Evolutionary conservation across 2,888 invertebrate genomes (phyloP).

Genomic region (Agonum fuliginosum): DNA sequence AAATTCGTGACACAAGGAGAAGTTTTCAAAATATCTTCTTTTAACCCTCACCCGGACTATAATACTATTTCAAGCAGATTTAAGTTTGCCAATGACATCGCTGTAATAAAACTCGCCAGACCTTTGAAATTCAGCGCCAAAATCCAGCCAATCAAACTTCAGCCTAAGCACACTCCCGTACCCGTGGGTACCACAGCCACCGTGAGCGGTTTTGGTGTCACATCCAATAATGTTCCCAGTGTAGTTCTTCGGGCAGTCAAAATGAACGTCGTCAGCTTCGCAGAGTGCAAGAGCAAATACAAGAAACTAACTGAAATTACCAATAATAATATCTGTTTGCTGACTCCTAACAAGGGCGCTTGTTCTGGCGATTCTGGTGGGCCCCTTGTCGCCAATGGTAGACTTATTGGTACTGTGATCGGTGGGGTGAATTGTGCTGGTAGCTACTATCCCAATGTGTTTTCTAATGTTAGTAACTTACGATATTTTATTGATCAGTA

Average conservation of each 20-base stretch:
- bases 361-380: background rate
- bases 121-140: background rate
- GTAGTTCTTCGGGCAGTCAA: background rate
- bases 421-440: no score
- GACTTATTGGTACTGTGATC: no score
- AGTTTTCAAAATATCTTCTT: no score
- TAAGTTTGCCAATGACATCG: slow-evolving; percentile 15
- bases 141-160: background rate
- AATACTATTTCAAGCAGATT: no score
- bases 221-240: background rate
- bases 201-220: slow-evolving; percentile 28
- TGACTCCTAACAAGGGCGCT: background rate
- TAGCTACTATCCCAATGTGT: no score
- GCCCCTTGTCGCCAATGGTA: no score
- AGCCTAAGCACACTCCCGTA: background rate
- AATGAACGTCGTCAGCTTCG: background rate
- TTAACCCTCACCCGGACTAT: no score
- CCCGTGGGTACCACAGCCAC: background rate
- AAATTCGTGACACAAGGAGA: no score
- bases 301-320: background rate
- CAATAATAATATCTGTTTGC: background rate
- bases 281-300: background rate
- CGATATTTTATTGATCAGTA: no score
- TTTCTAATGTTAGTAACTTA: no score
- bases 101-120: background rate